Evolutionary conservation across 1,140 invertebrate species (phyloP), one percentile per base, ranked within the genome.

Genomic region (Galendromus occidentalis): DNA sequence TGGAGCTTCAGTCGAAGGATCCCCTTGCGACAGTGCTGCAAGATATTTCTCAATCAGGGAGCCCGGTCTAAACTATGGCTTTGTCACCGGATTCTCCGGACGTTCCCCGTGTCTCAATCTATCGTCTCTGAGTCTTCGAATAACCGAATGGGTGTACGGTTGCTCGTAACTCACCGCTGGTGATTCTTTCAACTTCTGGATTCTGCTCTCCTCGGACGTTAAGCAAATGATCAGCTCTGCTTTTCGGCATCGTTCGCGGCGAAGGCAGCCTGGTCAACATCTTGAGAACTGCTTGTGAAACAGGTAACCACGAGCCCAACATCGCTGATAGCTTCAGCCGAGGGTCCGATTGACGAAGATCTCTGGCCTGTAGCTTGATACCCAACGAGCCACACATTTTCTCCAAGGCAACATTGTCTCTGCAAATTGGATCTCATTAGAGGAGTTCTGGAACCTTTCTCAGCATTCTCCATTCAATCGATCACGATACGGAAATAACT

Each of bases 221-320:
- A 64, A 68, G 30, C 7, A 68, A 22, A 59, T 28, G 33, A 17
- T 67, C 18, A 17, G 25, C 51, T 59, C 9, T 17, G 4, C 14
- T 17, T 1, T 22, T 12, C 25, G 20, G 51, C 51, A 59, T 59
- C 1, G 14, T 33, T 14, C 20, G 12, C 22, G 51, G 51, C 33
- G 51, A 25, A 25, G 22, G 25, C 25, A 25, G 22, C 25, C 25
- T 17, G 14, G 33, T 65, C 59, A 22, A 55, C 71, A 75, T 72
- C 80, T 79, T 73, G 22, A 94, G 75, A 14, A 92, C 83, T 42
- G 86, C 82, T 55, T 78, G 75, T 14, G 91, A 85, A 33, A 97
- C 75, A 28, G 91, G 91, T 18, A 94, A 77, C 93, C 93, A 98
- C 69, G 91, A 85, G 25, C 82, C 83, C 73, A 85, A 84, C 22